phyloP scores from a whole-genome alignment of 2,113 vertebrate genomes.

The Holacanthus passer region DNA sequence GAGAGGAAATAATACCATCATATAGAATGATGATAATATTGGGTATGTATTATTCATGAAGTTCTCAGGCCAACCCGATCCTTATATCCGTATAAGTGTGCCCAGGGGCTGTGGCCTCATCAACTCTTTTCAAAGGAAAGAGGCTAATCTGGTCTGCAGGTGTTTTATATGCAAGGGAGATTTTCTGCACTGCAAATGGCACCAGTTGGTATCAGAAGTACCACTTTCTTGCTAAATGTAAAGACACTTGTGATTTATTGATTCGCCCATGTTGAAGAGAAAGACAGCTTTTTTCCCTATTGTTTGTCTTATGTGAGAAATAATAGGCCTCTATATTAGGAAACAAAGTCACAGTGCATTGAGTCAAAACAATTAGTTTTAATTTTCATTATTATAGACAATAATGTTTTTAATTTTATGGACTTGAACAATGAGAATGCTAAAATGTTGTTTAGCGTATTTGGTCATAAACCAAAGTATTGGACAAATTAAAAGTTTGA shows the following conservation, averaged over 20 bases:
- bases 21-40: background rate
- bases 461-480: background rate
- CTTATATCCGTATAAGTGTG: background rate
- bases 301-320: background rate
- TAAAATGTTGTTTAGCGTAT: no score
- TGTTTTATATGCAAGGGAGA: background rate
- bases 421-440: background rate
- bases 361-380: background rate
- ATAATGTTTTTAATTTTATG: background rate
- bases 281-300: background rate
- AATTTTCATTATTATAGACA: no score
- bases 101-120: background rate
- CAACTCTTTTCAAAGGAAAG: background rate
- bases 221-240: background rate
- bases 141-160: background rate
- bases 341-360: background rate
- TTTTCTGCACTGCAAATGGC: background rate
- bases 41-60: slow-evolving; percentile 18
- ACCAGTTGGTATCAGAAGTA: background rate
- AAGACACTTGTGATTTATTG: background rate
- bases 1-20: no score
- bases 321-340: background rate
- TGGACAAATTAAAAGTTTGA: background rate
- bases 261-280: background rate
- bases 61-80: background rate